Evolutionary conservation across 2,113 vertebrate species (phyloP).

Genomic region (Trichomycterus rosablanca): DNA sequence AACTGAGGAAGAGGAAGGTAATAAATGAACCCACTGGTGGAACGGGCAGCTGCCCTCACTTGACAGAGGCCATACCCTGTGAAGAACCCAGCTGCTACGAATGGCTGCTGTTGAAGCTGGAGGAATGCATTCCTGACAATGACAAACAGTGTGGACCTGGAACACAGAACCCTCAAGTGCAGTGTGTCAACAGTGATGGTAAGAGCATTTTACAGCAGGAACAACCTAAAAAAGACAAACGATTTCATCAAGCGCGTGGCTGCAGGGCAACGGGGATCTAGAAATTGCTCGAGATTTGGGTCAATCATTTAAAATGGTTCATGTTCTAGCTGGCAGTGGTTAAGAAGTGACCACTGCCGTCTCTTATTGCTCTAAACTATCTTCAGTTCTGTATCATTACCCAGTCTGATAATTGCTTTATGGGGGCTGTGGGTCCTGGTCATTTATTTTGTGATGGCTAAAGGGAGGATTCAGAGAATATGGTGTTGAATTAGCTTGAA

Average conservation of each 20-base stretch:
- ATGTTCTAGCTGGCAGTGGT: slow-evolving; percentile 10
- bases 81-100: slow-evolving; percentile 93
- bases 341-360: too few species aligned
- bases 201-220: slow-evolving; percentile 43
- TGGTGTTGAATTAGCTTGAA: too few species aligned
- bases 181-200: slow-evolving; percentile 91
- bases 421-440: slow-evolving; percentile 26
- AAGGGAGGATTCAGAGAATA: slow-evolving; percentile 21
- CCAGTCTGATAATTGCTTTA: slow-evolving; percentile 42
- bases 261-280: too few species aligned
- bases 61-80: slow-evolving; percentile 90
- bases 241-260: too few species aligned
- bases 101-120: slow-evolving; percentile 82
- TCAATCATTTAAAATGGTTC: too few species aligned
- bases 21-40: slow-evolving; percentile 81
- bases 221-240: too few species aligned
- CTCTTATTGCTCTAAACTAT: slow-evolving; percentile 32
- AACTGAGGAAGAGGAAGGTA: slow-evolving; percentile 84
- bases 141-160: slow-evolving; percentile 83
- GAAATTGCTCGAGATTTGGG: too few species aligned
- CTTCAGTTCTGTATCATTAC: slow-evolving; percentile 31
- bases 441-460: slow-evolving; percentile 40
- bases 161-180: slow-evolving; percentile 80
- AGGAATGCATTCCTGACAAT: slow-evolving; percentile 86
- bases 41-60: slow-evolving; percentile 85